phyloP scores from a whole-genome alignment of 2,888 invertebrate genomes.

The Dasypogon diadema region DNA sequence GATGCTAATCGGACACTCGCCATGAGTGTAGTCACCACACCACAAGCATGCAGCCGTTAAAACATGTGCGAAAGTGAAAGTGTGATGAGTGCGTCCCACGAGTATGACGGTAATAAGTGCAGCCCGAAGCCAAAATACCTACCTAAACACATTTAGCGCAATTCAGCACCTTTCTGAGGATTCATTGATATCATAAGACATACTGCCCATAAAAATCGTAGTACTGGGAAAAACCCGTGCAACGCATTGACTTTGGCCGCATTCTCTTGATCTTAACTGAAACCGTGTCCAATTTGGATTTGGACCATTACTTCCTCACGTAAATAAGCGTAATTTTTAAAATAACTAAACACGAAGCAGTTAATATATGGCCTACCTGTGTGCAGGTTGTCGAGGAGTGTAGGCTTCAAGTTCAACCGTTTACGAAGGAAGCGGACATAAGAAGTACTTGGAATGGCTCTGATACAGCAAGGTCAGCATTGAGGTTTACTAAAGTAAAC shows the following conservation, averaged over 20 bases:
- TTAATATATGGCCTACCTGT: background rate
- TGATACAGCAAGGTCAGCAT: background rate
- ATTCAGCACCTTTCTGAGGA: background rate
- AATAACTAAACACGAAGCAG: too few relatives aligned
- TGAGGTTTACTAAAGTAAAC: background rate
- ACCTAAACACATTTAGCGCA: background rate
- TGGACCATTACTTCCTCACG: too few relatives aligned
- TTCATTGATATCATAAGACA: background rate
- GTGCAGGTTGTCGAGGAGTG: background rate
- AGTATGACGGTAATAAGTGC: background rate
- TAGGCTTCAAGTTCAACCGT: background rate
- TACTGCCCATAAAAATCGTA: background rate
- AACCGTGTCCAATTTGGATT: too few relatives aligned
- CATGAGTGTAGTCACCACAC: background rate
- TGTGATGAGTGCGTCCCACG: background rate
- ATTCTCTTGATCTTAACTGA: background rate
- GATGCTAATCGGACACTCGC: background rate
- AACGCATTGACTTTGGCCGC: background rate
- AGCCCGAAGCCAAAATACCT: background rate
- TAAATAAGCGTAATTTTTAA: too few relatives aligned
- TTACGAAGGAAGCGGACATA: background rate
- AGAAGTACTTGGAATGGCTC: background rate
- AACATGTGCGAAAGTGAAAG: constrained; percentile 20
- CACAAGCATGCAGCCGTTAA: constrained; percentile 25
- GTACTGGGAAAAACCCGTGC: background rate